Conservation (phyloP, 2,797 vertebrate species). For the Remorina albescens region DNA sequence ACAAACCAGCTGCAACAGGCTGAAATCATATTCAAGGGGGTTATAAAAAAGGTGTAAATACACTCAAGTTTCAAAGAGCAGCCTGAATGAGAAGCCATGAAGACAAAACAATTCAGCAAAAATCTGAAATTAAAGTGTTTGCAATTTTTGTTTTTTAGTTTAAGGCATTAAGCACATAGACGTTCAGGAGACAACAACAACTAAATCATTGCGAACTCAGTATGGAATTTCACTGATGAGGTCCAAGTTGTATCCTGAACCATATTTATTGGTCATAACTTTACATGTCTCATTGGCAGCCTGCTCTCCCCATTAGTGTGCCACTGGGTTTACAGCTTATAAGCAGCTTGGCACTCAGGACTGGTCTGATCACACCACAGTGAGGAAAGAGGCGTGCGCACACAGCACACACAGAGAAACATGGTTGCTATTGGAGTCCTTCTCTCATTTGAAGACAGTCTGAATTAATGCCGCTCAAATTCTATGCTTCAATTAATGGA, state of each 20-base stretch:
- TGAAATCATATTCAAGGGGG: neutral
- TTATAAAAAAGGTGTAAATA: neutral
- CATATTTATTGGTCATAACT: neutral
- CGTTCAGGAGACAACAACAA: neutral
- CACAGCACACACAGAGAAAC: neutral
- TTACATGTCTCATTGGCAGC: constrained; percentile 5
- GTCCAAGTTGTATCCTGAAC: neutral
- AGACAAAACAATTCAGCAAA: neutral
- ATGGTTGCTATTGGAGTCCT: neutral
- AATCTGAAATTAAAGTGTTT: neutral
- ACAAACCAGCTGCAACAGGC: neutral
- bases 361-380: constrained; percentile 14
- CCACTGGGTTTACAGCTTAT: constrained; percentile 36
- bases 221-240: neutral
- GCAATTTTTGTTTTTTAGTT: neutral
- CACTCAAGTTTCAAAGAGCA: neutral
- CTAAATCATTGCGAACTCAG: no score
- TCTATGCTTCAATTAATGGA: no score
- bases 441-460: constrained; percentile 4
- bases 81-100: neutral
- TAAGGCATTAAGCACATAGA: neutral
- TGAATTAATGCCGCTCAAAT: no score
- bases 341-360: constrained; percentile 46
- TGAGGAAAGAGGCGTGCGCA: constrained; percentile 20
- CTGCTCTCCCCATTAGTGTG: constrained; percentile 4